These are phyloP conservation scores for Penaeus monodon DNA, from an alignment of 2,888 invertebrate genomes.

Conservation along the genomic window DNA sequence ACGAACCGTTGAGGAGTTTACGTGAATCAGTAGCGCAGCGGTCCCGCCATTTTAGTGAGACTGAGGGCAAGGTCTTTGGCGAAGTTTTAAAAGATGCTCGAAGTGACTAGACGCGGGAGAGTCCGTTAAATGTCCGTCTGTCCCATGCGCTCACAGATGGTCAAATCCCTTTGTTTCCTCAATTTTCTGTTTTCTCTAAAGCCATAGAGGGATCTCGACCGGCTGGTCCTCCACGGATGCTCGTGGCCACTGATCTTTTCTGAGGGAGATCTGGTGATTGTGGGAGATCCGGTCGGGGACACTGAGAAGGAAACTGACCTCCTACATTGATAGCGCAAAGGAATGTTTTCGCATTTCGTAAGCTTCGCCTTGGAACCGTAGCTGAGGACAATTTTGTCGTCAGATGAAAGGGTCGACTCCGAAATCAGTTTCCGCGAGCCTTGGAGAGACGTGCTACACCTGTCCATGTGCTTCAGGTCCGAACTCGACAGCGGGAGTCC, in stretches of 20 bases:
- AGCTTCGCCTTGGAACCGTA: slow-evolving; percentile 16
- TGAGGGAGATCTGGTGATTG: not conserved
- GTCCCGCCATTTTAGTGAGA: too few relatives aligned
- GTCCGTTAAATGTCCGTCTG: too few relatives aligned
- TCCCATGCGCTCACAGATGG: too few relatives aligned
- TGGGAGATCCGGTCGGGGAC: slow-evolving; percentile 6
- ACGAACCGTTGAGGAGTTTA: too few relatives aligned
- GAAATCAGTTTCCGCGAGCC: not conserved
- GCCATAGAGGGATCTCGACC: slow-evolving; percentile 36
- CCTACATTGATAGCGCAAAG: slow-evolving; percentile 24
- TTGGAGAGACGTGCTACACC: not conserved
- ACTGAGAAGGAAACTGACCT: slow-evolving; percentile 48
- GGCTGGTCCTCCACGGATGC: not conserved
- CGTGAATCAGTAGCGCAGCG: too few relatives aligned
- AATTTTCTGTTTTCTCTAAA: slow-evolving; percentile 7
- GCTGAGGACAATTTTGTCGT: slow-evolving; percentile 3
- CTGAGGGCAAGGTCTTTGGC: too few relatives aligned
- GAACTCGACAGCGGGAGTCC: slow-evolving; percentile 29
- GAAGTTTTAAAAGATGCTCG: too few relatives aligned
- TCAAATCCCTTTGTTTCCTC: not conserved
- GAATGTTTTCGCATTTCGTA: not conserved
- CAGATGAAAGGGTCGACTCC: slow-evolving; percentile 13
- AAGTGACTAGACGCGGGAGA: too few relatives aligned
- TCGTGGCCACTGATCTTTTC: not conserved
- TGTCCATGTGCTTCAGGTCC: slow-evolving; percentile 13